Evolutionary conservation across 2,888 invertebrate genomes (phyloP).

Genomic region (Blomia tropicalis): DNA sequence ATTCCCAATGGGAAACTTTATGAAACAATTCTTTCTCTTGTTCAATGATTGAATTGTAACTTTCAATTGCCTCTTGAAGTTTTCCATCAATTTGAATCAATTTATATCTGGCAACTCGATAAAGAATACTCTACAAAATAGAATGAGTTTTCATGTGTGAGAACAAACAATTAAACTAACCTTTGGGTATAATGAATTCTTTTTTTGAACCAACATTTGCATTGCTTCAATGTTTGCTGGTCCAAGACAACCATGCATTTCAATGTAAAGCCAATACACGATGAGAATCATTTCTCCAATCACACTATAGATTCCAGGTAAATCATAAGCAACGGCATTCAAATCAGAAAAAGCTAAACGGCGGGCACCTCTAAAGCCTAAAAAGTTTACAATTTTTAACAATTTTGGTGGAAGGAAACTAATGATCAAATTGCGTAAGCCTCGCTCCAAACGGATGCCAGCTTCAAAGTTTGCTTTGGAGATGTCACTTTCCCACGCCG

Average conservation of each 20-base stretch:
- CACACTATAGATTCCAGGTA: constrained; percentile 17
- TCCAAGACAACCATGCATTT: constrained; percentile 18
- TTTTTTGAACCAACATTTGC: constrained; percentile 5
- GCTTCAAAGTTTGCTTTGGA: constrained; percentile 21
- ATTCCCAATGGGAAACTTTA: constrained; percentile 20
- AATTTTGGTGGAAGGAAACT: constrained; percentile 22
- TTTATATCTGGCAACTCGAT: constrained; percentile 14
- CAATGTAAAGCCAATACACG: constrained; percentile 20
- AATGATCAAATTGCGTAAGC: constrained; percentile 20
- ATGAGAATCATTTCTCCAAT: constrained; percentile 14
- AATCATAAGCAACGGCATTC: constrained; percentile 16
- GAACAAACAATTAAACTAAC: not conserved
- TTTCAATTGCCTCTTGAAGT: not conserved
- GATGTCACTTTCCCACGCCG: constrained; percentile 8
- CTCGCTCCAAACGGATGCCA: constrained; percentile 17
- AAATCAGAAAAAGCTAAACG: constrained; percentile 16
- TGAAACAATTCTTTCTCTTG: constrained; percentile 19
- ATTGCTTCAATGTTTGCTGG: constrained; percentile 18
- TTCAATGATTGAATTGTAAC: constrained; percentile 7
- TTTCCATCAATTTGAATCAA: constrained; percentile 16
- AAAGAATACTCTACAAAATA: constrained; percentile 17
- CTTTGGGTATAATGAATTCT: constrained; percentile 13
- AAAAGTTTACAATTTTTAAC: constrained; percentile 18
- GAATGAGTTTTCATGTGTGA: not conserved
- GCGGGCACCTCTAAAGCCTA: constrained; percentile 14